Conservation (phyloP, 2,888 invertebrate genomes). For the Cheilosia variabilis region DNA sequence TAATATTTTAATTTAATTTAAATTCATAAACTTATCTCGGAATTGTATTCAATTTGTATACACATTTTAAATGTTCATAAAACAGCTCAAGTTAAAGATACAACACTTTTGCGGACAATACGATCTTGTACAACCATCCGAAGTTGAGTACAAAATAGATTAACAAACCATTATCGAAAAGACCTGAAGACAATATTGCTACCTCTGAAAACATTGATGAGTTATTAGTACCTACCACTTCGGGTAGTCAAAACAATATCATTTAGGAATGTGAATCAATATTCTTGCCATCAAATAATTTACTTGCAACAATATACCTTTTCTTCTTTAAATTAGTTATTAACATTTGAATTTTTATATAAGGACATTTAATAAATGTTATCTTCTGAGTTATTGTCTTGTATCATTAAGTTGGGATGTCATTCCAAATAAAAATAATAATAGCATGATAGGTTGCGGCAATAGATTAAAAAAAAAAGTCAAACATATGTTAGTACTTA, state of each 20-base stretch:
- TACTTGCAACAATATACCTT: slow-evolving; percentile 4
- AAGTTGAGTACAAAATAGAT: slow-evolving; percentile 45
- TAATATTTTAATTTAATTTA: slow-evolving; percentile 42
- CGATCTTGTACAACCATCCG: slow-evolving; percentile 22
- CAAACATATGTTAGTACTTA: slow-evolving; percentile 60
- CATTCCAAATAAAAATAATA: slow-evolving; percentile 57
- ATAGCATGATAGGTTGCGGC: slow-evolving; percentile 29
- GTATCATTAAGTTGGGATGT: slow-evolving; percentile 45
- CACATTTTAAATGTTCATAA: slow-evolving; percentile 45
- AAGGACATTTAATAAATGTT: slow-evolving; percentile 28
- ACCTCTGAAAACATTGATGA: slow-evolving; percentile 17
- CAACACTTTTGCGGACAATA: slow-evolving; percentile 36
- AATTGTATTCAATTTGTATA: slow-evolving; percentile 46
- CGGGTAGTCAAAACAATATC: slow-evolving; percentile 3
- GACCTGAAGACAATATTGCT: slow-evolving; percentile 54
- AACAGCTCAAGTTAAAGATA: slow-evolving; percentile 58
- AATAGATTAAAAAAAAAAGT: slow-evolving; percentile 44
- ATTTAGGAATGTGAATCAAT: slow-evolving; percentile 43
- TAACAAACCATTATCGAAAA: slow-evolving; percentile 7
- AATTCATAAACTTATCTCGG: slow-evolving; percentile 60
- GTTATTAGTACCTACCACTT: slow-evolving; percentile 12
- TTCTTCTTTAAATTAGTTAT: background rate
- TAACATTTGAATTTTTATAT: slow-evolving; percentile 14
- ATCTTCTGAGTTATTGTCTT: slow-evolving; percentile 69
- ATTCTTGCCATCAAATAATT: background rate